These are phyloP conservation scores for Labrus mixtus DNA, from an alignment of 2,113 vertebrate species.

Conservation along the genomic window DNA sequence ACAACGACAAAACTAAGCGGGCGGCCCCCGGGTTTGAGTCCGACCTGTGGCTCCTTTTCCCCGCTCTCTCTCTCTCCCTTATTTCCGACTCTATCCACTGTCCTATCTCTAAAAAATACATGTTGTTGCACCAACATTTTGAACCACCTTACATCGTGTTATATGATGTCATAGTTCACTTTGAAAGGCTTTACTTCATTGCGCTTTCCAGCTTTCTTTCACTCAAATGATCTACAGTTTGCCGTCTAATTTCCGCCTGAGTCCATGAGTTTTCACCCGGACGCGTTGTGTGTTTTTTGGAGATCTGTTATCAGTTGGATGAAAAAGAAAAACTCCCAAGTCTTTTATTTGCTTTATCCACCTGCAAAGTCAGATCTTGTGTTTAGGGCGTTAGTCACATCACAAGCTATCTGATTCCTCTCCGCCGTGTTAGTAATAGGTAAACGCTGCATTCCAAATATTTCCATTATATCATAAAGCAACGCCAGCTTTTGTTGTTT, in stretches of 20 bases:
- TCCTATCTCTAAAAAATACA: no score
- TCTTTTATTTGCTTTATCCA: neutral
- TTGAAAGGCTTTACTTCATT: neutral
- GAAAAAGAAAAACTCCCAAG: neutral
- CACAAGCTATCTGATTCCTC: slow-evolving; percentile 16
- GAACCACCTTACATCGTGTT: no score
- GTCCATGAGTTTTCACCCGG: neutral
- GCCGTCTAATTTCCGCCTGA: neutral
- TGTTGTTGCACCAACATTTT: no score
- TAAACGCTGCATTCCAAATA: slow-evolving; percentile 50
- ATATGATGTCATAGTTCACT: no score
- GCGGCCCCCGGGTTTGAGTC: no score
- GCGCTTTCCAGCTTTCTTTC: neutral
- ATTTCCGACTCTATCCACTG: no score
- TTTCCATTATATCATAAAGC: slow-evolving; percentile 54
- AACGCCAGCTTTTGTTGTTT: slow-evolving; percentile 60
- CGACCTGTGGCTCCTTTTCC: no score
- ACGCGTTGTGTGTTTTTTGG: neutral
- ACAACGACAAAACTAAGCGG: no score
- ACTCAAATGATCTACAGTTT: neutral
- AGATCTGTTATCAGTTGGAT: neutral
- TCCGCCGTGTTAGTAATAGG: slow-evolving; percentile 19
- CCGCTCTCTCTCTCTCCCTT: no score
- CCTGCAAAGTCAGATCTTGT: slow-evolving; percentile 6
- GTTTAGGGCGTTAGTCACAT: slow-evolving; percentile 28